Base-by-base conservation (phyloP, 1,140 invertebrate species). In the Ruditapes philippinarum region DNA sequence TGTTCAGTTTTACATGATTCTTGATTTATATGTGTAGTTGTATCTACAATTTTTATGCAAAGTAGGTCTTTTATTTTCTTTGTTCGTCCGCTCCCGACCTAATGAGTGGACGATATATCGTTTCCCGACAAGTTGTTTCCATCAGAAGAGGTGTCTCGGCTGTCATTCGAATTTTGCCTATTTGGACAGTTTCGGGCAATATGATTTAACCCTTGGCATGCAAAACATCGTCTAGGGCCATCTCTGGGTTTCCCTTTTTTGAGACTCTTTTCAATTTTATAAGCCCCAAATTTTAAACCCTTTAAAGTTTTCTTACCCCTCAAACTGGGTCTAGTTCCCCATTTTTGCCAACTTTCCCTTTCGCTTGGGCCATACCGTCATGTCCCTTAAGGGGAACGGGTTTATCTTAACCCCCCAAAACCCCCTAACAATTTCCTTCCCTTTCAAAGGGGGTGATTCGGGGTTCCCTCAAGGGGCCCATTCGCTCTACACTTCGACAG, bases 401-500 rank as follows among this genome's bases (percentile, higher is more conserved):
- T 45, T 78, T 49, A 62, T n/a, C 25, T n/a, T 9, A 22, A 62
- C n/a, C 25, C 19, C 28, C 28, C n/a, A n/a, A 28, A 28, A 9
- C 28, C 25, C 11, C n/a, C 57, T 62, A 12, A 62, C 57, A n/a
- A 62, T 28, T 12, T 62, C n/a, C 9, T 9, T 22, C 9, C 57
- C 9, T 62, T n/a, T 62, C 9, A 12, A 9, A 7, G 9, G 19
- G n/a, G 5, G 9, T 45, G 38, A 36, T 25, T 80, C 74, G 5
- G n/a, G n/a, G n/a, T n/a, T 79, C 79, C 2, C 40, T 4, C 9
- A 81, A 25, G 17, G n/a, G 25, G 17, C 74, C 79, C 40, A 82
- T 82, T 22, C 68, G 57, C n/a, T 89, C 79, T 1, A 79, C 81
- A 85, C 62, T 31, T 60, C 65, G n/a, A 83, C 73, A 19, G 49